Evolutionary conservation across 2,888 invertebrate genomes (phyloP).

Genomic region (Latrodectus hesperus): DNA sequence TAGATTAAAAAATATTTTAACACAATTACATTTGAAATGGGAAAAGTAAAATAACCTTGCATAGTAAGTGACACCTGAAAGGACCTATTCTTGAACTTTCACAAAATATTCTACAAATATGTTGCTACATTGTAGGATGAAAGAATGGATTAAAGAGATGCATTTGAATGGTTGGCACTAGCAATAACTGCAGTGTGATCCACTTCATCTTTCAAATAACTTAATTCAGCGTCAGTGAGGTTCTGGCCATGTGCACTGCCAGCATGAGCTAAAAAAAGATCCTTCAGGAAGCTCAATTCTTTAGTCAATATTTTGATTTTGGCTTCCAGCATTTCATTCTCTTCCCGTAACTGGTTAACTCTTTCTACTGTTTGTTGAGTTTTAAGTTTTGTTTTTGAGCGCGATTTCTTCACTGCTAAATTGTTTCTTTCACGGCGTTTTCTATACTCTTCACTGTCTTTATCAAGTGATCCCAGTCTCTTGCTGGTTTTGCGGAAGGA

Average conservation of each 20-base stretch:
- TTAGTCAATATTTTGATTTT: slow-evolving; percentile 87
- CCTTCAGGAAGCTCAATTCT: slow-evolving; percentile 86
- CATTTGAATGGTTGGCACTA: slow-evolving; percentile 29
- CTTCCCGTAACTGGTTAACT: slow-evolving; percentile 84
- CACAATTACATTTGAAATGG: no score
- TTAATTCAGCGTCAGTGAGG: slow-evolving; percentile 74
- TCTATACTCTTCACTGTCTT: slow-evolving; percentile 81
- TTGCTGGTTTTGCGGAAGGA: slow-evolving; percentile 42
- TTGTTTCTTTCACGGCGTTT: slow-evolving; percentile 86
- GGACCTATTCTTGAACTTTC: no score
- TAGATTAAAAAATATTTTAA: no score
- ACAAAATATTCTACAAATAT: no score
- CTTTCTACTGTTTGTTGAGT: slow-evolving; percentile 85
- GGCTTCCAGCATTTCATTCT: slow-evolving; percentile 86
- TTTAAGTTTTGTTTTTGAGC: slow-evolving; percentile 81
- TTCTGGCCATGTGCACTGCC: slow-evolving; percentile 77
- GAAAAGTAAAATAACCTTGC: no score
- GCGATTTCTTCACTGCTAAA: slow-evolving; percentile 87
- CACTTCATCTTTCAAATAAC: slow-evolving; percentile 63
- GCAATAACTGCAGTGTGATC: slow-evolving; percentile 42
- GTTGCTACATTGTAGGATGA: neutral
- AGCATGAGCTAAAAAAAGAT: slow-evolving; percentile 86
- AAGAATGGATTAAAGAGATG: neutral
- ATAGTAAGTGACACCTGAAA: no score
- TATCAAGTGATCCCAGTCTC: slow-evolving; percentile 78